Evolutionary conservation across 2,888 invertebrate genomes (phyloP), one percentile per base, ranked within the genome.

Genomic region (Poecilobothrus nobilitatus): DNA sequence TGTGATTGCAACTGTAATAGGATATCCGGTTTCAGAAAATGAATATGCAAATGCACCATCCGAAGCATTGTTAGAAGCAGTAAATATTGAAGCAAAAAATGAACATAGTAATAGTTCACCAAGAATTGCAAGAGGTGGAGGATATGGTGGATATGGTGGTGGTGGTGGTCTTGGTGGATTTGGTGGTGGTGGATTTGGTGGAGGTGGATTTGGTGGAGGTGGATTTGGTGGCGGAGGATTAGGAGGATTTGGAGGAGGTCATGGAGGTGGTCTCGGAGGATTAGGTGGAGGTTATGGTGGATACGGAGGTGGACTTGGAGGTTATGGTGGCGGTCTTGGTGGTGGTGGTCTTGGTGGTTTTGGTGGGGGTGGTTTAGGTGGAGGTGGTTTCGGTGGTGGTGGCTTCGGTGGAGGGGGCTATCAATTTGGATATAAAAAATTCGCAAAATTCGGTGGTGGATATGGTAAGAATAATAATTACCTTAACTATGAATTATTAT

Each of bases 251-350:
- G 68, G 69, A 21, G 21, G 21, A 33, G 69, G 68, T 21, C 27
- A 9, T 53, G 66, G 65, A 2, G 63, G 68, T n/a, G 22, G 41
- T 37, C n/a, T 62, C 66, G 41, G 66, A 61, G 65, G 20, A 20
- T 67, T 62, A 21, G 68, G 66, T 1, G 67, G 70, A n/a, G 65
- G 70, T 21, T 68, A 66, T 66, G 70, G 68, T 37, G 66, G 68
- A 20, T 53, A 53, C 18, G 53, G 53, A 6, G 53, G 53, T 4
- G 53, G 37, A 7, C 12, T 37, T 37, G 12, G 37, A 37, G 8
- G 10, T 2, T 37, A 7, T 1, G 37, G 37, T 8, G 12, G 53
- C 18, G 18, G 18, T 18, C 6, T 18, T 53, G 53, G 53, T 18
- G 53, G 53, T 18, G 53, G 53, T 4, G 70, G 71, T 22, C 53